A percentile compares a stretch with the other conserved stretches of the same genome.
phyloP scores from a whole-genome alignment of 2,113 vertebrate genomes.

The Cebus imitator region DNA sequence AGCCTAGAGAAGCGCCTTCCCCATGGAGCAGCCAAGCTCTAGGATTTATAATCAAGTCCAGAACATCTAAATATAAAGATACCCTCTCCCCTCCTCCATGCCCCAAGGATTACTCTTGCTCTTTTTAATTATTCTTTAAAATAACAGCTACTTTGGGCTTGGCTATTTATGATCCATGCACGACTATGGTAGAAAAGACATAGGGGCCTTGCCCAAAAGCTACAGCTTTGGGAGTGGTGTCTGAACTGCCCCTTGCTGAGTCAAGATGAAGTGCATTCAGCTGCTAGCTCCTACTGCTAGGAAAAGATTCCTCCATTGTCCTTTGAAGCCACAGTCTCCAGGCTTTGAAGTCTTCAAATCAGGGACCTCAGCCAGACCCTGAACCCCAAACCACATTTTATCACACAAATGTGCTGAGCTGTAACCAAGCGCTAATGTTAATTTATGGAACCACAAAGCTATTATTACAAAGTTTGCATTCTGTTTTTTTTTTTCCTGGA shows the following conservation, averaged over 20 bases:
- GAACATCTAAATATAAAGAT: conserved; percentile 59
- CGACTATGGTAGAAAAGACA: not conserved
- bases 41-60: conserved; percentile 68
- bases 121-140: conserved; percentile 60
- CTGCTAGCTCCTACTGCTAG: not conserved
- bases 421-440: conserved; percentile 60
- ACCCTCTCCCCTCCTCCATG: conserved; percentile 26
- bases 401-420: conserved; percentile 33
- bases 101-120: conserved; percentile 10
- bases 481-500: conserved; percentile 54
- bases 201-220: not conserved
- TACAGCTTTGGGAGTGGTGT: not conserved
- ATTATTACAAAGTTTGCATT: conserved; percentile 44
- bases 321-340: not conserved
- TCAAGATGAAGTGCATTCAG: not conserved
- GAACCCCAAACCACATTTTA: conserved; percentile 53
- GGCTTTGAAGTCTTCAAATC: not conserved
- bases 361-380: conserved; percentile 43
- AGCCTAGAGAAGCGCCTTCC: conserved; percentile 28
- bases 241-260: not conserved
- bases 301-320: not conserved
- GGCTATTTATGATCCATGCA: not conserved
- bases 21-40: conserved; percentile 2
- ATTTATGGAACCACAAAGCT: conserved; percentile 63
- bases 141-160: conserved; percentile 47